Evolutionary conservation across 2,113 vertebrate genomes (phyloP).

Genomic region (Engystomops pustulosus): DNA sequence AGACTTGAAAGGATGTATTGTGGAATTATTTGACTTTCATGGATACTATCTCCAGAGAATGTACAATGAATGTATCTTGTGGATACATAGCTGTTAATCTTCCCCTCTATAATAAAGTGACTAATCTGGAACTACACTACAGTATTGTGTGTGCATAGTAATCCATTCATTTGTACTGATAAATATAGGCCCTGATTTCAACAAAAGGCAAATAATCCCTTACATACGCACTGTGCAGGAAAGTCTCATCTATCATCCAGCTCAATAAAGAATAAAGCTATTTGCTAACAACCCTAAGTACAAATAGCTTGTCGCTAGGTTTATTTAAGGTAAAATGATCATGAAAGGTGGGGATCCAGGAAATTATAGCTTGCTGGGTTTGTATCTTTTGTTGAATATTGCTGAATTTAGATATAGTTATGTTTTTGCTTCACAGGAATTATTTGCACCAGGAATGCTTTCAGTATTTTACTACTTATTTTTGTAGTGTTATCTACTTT

Average conservation of each 20-base stretch:
- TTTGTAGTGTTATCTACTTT: too few species aligned
- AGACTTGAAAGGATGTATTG: background rate
- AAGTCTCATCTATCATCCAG: constrained; percentile 30
- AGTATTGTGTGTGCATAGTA: constrained; percentile 28
- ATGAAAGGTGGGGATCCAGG: background rate
- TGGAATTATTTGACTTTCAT: background rate
- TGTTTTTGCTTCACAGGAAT: too few species aligned
- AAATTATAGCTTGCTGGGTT: background rate
- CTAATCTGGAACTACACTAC: constrained; percentile 43
- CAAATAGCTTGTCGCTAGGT: constrained; percentile 1
- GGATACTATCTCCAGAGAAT: background rate
- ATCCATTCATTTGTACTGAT: constrained; percentile 32
- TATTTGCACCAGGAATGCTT: too few species aligned
- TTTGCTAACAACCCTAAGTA: constrained; percentile 3
- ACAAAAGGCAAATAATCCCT: constrained; percentile 46
- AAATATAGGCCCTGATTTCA: constrained; percentile 34
- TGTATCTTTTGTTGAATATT: background rate
- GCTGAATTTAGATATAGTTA: too few species aligned
- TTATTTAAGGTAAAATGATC: constrained; percentile 27
- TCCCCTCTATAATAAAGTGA: constrained; percentile 16
- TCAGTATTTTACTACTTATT: too few species aligned
- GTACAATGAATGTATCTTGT: constrained; percentile 6
- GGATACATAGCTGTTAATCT: constrained; percentile 36
- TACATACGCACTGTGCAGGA: constrained; percentile 4
- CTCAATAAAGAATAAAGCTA: constrained; percentile 18